These are phyloP conservation scores for Lagodon rhomboides DNA, from an alignment of 2,797 vertebrate species.

Conservation along the genomic window DNA sequence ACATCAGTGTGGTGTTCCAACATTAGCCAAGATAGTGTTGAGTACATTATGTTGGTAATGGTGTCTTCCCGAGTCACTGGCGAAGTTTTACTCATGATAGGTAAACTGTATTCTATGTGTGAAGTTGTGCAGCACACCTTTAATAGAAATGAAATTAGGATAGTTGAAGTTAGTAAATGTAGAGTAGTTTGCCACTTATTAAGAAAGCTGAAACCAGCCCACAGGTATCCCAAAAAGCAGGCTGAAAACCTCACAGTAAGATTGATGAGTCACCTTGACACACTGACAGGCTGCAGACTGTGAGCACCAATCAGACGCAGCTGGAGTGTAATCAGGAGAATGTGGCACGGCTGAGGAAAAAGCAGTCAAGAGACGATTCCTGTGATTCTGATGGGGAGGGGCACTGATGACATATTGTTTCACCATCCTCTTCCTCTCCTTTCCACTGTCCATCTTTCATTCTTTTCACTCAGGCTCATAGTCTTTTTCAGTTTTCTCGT, in stretches of 20 bases:
- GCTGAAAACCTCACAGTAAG: not conserved
- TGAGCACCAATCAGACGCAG: conserved; percentile 16
- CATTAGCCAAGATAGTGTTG: not conserved
- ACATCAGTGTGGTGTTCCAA: not conserved
- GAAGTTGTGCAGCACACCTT: not conserved
- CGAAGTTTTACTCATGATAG: not conserved
- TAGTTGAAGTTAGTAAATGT: not conserved
- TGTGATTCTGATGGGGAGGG: not conserved
- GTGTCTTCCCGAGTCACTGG: not conserved
- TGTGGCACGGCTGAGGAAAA: conserved; percentile 23
- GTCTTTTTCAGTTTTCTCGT: not conserved
- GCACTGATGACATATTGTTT: not conserved
- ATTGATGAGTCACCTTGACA: not conserved
- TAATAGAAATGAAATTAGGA: not conserved
- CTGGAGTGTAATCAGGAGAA: conserved; percentile 13
- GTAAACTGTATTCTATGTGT: not conserved
- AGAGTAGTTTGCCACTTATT: too few relatives aligned
- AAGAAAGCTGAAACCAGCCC: not conserved
- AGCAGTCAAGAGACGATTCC: not conserved
- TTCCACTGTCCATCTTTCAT: not conserved
- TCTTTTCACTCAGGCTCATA: not conserved
- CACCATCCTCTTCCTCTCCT: not conserved
- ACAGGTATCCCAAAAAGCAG: not conserved
- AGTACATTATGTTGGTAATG: not conserved
- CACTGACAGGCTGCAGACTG: not conserved